Conservation (phyloP, 2,888 invertebrate genomes). For the Agrilus cyanescens region DNA sequence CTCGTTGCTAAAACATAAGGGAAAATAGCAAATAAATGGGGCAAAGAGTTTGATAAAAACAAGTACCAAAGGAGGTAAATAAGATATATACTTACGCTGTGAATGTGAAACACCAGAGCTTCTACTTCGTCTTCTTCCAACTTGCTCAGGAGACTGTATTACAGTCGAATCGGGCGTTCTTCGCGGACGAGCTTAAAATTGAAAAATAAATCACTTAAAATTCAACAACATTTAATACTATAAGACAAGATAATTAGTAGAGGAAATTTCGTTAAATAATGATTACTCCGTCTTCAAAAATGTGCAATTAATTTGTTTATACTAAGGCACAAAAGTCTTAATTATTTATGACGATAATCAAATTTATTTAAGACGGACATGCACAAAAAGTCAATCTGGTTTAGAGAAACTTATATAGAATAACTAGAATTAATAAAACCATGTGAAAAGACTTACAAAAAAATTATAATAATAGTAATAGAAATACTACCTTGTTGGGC, state of each 20-base stretch:
- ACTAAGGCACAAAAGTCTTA: no score
- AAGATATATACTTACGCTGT: slow-evolving; percentile 60
- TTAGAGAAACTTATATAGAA: no score
- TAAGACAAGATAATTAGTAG: slow-evolving; percentile 1
- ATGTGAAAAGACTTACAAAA: slow-evolving; percentile 1
- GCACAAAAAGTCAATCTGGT: slow-evolving; percentile 2
- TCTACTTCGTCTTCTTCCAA: slow-evolving; percentile 46
- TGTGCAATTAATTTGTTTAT: no score
- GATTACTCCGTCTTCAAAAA: no score
- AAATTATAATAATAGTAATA: slow-evolving; percentile 1
- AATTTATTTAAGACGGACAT: no score
- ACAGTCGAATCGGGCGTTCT: slow-evolving; percentile 42
- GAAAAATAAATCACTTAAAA: slow-evolving; percentile 2
- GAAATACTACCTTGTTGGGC: slow-evolving; percentile 49
- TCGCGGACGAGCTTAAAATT: slow-evolving; percentile 49
- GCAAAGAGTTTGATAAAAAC: not conserved
- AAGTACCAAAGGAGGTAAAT: not conserved
- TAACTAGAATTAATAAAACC: slow-evolving; percentile 4
- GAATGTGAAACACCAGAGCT: slow-evolving; percentile 79
- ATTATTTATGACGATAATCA: no score
- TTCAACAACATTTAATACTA: not conserved
- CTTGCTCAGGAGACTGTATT: slow-evolving; percentile 50
- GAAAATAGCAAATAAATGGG: not conserved
- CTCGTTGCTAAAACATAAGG: slow-evolving; percentile 60
- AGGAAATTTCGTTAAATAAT: not conserved